Conservation (phyloP, 2,113 vertebrate genomes). For the Cercocebus atys region DNA sequence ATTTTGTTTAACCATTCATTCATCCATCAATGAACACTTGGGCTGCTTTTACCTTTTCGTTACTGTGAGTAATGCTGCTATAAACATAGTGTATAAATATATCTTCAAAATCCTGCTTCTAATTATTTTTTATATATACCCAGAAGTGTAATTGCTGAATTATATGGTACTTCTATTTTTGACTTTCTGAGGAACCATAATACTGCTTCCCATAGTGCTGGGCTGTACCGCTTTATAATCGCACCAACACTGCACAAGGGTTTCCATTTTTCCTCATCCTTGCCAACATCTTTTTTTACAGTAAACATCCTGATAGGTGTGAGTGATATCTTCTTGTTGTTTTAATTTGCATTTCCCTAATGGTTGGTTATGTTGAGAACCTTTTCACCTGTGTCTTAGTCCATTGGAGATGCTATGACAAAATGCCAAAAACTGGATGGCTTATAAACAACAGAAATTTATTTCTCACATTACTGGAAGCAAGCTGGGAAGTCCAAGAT, state of each 20-base stretch:
- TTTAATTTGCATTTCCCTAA: neutral
- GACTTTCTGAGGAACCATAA: neutral
- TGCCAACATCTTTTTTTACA: neutral
- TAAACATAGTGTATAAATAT: neutral
- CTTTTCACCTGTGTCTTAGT: neutral
- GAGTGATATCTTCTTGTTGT: neutral
- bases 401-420: neutral
- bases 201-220: neutral
- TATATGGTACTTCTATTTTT: neutral
- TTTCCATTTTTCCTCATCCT: neutral
- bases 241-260: neutral
- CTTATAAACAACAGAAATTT: neutral
- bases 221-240: neutral
- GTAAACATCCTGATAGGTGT: neutral
- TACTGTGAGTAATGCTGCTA: neutral
- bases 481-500: neutral
- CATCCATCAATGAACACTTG: neutral
- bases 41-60: neutral
- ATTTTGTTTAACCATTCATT: neutral
- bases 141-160: neutral
- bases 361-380: neutral
- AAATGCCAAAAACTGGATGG: neutral
- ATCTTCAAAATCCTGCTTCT: neutral
- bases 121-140: neutral
- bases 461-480: neutral